Evolutionary conservation across 2,888 invertebrate genomes (phyloP), one percentile per base, ranked within the genome.

Genomic region (Folsomia manolachei): DNA sequence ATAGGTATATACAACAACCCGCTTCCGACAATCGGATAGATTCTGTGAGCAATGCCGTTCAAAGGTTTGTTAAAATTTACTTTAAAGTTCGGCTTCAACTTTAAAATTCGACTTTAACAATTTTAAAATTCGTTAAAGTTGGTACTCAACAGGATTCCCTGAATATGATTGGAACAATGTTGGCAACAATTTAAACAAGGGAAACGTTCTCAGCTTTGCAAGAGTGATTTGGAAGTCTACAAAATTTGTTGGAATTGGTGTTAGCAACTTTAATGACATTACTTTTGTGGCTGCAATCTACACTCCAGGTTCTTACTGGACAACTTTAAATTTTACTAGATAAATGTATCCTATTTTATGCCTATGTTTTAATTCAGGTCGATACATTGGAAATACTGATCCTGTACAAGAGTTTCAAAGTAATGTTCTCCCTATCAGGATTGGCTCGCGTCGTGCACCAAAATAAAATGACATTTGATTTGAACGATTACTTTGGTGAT

Each of bases 1-100:
- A 74, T 63, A 71, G 74, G 74, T 74, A 74, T 60, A 63, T 74
- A 14, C 74, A 74, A 70, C 61, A 66, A 56, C 72, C 74, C 21
- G 24, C 61, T 27, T 63, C 66, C 52, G 27, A 39, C 27, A 67
- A 74, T 21, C 2, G 4, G 1, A 53, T 62, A 1, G 67, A 71
- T n/a, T 66, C 71, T 39, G 70, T 72, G 0, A 74, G 74, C 63
- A 74, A 74, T 23, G 74, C 74, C 1, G 64, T 74, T n/a, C 74
- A 74, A 64, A n/a, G n/a, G n/a, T n/a, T n/a, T n/a, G n/a, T n/a
- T n/a, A n/a, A n/a, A n/a, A n/a, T n/a, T n/a, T n/a, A n/a, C n/a
- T n/a, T n/a, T n/a, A n/a, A n/a, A n/a, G n/a, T n/a, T n/a, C n/a
- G n/a, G n/a, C n/a, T n/a, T n/a, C n/a, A n/a, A n/a, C n/a, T n/a